Evolutionary conservation across 2,888 invertebrate genomes (phyloP).

Genomic region (Resseliella maxima): DNA sequence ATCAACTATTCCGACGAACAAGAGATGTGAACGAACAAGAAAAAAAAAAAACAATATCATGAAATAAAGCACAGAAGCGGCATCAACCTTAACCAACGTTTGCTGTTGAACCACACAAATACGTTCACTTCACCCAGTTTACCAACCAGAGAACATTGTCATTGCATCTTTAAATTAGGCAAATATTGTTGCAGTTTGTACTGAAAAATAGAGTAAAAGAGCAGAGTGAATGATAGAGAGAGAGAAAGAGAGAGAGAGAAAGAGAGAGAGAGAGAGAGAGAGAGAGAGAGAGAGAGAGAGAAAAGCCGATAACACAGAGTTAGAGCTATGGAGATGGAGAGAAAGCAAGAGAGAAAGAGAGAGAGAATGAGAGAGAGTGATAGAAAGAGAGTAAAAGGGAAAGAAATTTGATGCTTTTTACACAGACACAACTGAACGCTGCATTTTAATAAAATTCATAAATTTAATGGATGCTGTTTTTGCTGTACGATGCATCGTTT

Average conservation of each 20-base stretch:
- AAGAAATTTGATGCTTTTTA: slow-evolving; percentile 20
- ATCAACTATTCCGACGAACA: neutral
- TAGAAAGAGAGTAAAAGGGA: no score
- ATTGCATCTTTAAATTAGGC: slow-evolving; percentile 48
- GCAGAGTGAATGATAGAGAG: no score
- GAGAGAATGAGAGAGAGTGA: no score
- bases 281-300: neutral
- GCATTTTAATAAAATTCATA: slow-evolving; percentile 51
- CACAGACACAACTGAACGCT: slow-evolving; percentile 28
- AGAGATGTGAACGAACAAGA: no score
- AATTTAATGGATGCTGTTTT: slow-evolving; percentile 34
- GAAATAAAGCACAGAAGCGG: neutral
- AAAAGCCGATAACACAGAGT: no score
- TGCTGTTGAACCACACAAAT: slow-evolving; percentile 17
- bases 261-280: no score
- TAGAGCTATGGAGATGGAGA: no score
- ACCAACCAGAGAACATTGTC: slow-evolving; percentile 38
- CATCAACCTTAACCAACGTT: neutral
- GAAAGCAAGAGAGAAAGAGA: no score
- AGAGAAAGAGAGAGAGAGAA: no score
- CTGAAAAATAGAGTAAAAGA: no score
- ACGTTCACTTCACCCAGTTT: neutral
- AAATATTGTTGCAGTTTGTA: slow-evolving; percentile 39
- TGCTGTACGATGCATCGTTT: neutral
- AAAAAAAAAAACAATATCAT: neutral